phyloP scores from a whole-genome alignment of 2,797 vertebrate species.

The Alfaro cultratus region DNA sequence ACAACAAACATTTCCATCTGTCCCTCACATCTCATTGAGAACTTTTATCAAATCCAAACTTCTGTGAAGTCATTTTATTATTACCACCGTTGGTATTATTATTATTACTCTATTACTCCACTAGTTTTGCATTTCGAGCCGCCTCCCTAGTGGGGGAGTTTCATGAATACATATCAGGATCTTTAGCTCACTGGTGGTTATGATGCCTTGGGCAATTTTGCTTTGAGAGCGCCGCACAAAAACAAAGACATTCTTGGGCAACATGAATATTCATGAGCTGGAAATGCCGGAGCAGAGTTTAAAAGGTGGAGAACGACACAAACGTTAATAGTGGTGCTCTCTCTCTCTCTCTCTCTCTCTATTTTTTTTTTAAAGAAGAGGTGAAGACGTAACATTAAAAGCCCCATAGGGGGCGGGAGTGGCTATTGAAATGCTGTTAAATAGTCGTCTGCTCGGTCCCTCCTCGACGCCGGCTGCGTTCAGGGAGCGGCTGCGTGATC shows the following conservation, averaged over 20 bases:
- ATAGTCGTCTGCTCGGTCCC: conserved; percentile 47
- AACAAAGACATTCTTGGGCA: conserved; percentile 62
- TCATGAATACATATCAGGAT: conserved; percentile 77
- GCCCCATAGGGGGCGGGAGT: conserved; percentile 44
- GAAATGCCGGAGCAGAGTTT: conserved; percentile 35
- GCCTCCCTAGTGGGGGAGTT: conserved; percentile 69
- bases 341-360: background rate
- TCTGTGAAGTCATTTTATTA: conserved; percentile 24
- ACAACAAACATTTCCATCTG: conserved; percentile 45
- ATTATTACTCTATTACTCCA: conserved; percentile 22
- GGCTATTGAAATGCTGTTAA: conserved; percentile 68
- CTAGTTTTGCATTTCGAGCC: conserved; percentile 64
- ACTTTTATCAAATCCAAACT: conserved; percentile 58
- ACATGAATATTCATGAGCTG: conserved; percentile 72
- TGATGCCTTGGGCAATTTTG: conserved; percentile 73
- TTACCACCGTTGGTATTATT: background rate
- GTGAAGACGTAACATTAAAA: conserved; percentile 30
- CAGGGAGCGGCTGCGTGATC: conserved; percentile 56
- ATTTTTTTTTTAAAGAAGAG: background rate
- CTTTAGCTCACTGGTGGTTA: conserved; percentile 67
- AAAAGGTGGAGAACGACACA: conserved; percentile 45
- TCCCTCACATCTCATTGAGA: conserved; percentile 62
- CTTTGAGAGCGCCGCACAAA: conserved; percentile 71
- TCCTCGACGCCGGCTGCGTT: conserved; percentile 31
- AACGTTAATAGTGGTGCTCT: conserved; percentile 17